phyloP scores from a whole-genome alignment of 2,113 vertebrate genomes.

The Delphinapterus leucas region DNA sequence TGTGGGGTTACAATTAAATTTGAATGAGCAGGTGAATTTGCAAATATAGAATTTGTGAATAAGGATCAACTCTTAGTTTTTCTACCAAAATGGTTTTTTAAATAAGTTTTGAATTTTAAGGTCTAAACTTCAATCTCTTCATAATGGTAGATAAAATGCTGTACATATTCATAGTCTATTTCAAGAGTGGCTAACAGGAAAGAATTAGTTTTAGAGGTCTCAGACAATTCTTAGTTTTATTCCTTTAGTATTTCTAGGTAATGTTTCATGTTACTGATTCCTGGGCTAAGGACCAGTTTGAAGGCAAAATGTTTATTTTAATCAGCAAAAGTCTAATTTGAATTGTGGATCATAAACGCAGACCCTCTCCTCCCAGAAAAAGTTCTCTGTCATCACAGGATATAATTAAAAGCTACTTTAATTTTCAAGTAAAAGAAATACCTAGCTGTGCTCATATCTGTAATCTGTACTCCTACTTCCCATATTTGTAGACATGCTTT shows the following conservation, averaged over 20 bases:
- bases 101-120: background rate
- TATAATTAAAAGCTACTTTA: background rate
- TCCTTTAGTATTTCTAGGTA: background rate
- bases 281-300: background rate
- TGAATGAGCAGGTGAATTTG: background rate
- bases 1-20: background rate
- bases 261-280: background rate
- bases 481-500: constrained; percentile 10
- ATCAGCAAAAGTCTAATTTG: background rate
- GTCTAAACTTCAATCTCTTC: background rate
- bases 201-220: background rate
- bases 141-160: background rate
- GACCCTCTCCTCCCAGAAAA: background rate
- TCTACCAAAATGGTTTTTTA: background rate
- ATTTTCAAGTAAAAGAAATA: constrained; percentile 19
- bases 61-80: background rate
- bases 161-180: background rate
- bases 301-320: background rate
- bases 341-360: background rate
- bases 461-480: background rate
- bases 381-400: background rate
- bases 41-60: background rate
- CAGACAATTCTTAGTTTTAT: background rate
- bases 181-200: background rate
- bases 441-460: background rate